Base-by-base conservation (phyloP, 2,888 invertebrate species). In the Polydrusus cervinus region DNA sequence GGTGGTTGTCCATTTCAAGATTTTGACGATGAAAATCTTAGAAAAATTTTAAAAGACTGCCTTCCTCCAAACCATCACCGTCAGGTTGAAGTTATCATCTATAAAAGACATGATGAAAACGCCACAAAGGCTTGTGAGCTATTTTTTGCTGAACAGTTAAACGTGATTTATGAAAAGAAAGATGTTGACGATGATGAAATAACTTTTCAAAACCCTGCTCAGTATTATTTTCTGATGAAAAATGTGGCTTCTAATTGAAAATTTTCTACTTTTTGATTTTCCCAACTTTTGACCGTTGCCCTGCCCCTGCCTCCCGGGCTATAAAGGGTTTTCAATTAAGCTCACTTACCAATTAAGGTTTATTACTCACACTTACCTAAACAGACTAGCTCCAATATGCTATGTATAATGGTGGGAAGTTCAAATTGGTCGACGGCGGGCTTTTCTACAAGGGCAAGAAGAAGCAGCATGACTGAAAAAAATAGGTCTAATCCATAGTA, bases 401-500 rank as follows among this genome's bases (percentile, higher is more conserved):
- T 93, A 85, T 96, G 96, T 10, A 94, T 91, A 89, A 93, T 93
- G 13, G 94, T 92, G 80, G 94, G 93, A 78, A 94, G 91, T 86
- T 90, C 89, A 84, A 95, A 92, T 0, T 92, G 88, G 30, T 92
- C 90, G 43, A 95, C 92, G 0, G 95, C 94, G 0, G 96, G 96
- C 75, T 93, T 92, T 85, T 97, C 96, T 34, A 93, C 92, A 77
- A 95, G 89, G 3, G 96, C 96, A 76, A 97, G 88, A 13, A 91
- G 87, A 67, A 96, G 89, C 5, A 96, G 89, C 64, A 94, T 85
- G 61, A 96, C 83, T 0, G 96, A 94, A 10, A 95, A 94, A 67
- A 92, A 85, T 65, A 96, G 87, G 85, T 96, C 96, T 78, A 96
- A 88, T 3, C 93, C 92, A 85, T 96, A 94, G 87, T 96, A 96